Conservation (phyloP, 1,140 invertebrate species). For the Drosophila micromelanica region DNA sequence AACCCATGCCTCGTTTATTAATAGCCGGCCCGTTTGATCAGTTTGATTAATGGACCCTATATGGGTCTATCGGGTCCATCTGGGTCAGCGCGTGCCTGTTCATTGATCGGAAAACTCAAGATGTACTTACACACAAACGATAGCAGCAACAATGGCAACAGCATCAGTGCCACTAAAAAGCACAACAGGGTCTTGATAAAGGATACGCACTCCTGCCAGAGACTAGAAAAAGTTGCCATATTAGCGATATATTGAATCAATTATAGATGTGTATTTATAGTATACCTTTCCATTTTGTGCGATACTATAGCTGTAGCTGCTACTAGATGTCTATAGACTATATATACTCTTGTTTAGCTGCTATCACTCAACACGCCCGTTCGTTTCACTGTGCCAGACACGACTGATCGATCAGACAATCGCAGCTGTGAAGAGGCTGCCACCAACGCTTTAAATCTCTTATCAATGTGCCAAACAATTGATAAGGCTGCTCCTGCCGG, state of each 20-base stretch:
- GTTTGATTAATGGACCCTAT: conserved; percentile 39
- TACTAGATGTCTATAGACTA: conserved; percentile 13
- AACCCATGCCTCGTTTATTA: conserved; percentile 70
- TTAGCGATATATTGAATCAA: not conserved
- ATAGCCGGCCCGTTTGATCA: conserved; percentile 63
- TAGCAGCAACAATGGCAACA: conserved; percentile 69
- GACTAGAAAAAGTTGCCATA: conserved; percentile 28
- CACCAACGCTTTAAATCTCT: conserved; percentile 21
- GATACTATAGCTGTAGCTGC: conserved; percentile 19
- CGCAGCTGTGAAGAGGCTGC: conserved; percentile 31
- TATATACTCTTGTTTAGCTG: conserved; percentile 3
- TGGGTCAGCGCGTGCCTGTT: conserved; percentile 38
- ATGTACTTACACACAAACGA: conserved; percentile 79
- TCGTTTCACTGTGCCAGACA: conserved; percentile 39
- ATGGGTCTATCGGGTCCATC: conserved; percentile 44
- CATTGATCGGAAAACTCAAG: conserved; percentile 25
- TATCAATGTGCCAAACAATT: conserved; percentile 31
- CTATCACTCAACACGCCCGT: conserved; percentile 33
- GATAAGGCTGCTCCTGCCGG: conserved; percentile 35
- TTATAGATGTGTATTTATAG: not conserved
- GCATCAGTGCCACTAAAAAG: conserved; percentile 70
- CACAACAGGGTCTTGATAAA: conserved; percentile 74
- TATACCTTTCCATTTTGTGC: conserved; percentile 61
- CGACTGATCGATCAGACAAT: conserved; percentile 40
- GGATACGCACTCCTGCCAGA: conserved; percentile 69